A percentile compares a stretch with the other conserved stretches of the same genome.
Evolutionary conservation across 2,888 invertebrate genomes (phyloP).

Genomic region (Caenorhabditis uteleia): DNA sequence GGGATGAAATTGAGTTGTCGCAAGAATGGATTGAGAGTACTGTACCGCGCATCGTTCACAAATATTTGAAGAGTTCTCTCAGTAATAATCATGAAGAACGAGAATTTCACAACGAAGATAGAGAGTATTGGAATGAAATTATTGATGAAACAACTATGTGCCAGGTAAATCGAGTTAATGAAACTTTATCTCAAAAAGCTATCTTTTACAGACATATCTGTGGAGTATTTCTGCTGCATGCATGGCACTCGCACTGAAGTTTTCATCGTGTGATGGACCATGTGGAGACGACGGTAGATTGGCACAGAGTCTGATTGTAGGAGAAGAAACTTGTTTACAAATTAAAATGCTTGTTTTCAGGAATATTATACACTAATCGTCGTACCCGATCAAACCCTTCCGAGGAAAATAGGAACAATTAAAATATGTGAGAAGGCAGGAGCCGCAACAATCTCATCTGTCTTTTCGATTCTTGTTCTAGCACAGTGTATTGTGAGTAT

Average conservation of each 20-base stretch:
- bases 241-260: conserved; percentile 88
- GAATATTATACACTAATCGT: conserved; percentile 10
- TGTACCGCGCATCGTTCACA: conserved; percentile 25
- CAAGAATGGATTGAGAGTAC: conserved; percentile 50
- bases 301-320: too few relatives aligned
- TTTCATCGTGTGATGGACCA: conserved; percentile 80
- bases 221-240: conserved; percentile 93
- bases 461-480: conserved; percentile 12
- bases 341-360: not conserved
- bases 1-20: conserved; percentile 50
- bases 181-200: too few relatives aligned
- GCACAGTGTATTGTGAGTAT: conserved; percentile 30
- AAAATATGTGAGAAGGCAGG: conserved; percentile 25
- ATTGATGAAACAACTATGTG: conserved; percentile 53
- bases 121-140: conserved; percentile 47
- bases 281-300: not conserved
- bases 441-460: conserved; percentile 11
- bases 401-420: conserved; percentile 5
- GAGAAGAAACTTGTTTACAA: too few relatives aligned
- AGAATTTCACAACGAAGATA: conserved; percentile 19
- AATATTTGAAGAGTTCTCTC: conserved; percentile 5
- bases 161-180: too few relatives aligned
- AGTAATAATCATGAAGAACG: conserved; percentile 12
- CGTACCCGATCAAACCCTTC: conserved; percentile 13
- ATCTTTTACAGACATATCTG: conserved; percentile 83